These are phyloP conservation scores for Mormyrops attenuatus DNA, from an alignment of 2,797 vertebrate genomes.

Conservation along the genomic window DNA sequence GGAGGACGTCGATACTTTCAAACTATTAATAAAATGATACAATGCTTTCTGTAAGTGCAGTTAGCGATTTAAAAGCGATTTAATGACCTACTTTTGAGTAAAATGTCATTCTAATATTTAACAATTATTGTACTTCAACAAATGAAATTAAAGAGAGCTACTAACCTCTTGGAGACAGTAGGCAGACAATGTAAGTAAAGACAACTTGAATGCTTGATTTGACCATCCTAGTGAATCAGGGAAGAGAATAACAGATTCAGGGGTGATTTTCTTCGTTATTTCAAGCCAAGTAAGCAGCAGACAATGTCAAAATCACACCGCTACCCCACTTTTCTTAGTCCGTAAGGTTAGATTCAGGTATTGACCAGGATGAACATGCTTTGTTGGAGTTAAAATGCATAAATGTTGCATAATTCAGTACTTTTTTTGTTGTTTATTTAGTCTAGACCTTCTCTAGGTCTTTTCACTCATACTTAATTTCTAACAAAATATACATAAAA, in stretches of 20 bases:
- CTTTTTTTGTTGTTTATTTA: background rate
- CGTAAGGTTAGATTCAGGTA: background rate
- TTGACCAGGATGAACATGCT: background rate
- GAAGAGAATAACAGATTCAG: conserved; percentile 14
- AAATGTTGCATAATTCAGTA: background rate
- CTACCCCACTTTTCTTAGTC: background rate
- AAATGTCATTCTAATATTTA: conserved; percentile 1
- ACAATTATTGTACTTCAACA: background rate
- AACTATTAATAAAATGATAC: background rate
- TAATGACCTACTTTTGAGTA: background rate
- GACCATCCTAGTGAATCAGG: conserved; percentile 75
- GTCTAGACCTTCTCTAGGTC: background rate
- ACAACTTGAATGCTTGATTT: conserved; percentile 70
- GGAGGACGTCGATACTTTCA: background rate
- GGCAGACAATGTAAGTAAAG: conserved; percentile 77
- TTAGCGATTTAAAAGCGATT: background rate
- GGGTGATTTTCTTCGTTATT: background rate
- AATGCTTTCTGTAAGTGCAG: background rate
- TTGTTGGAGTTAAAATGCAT: background rate
- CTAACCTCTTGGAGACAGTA: conserved; percentile 72
- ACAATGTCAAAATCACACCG: background rate
- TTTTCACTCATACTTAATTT: background rate
- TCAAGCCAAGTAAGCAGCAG: background rate
- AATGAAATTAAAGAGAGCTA: conserved; percentile 17
- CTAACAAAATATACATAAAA: background rate